These are phyloP conservation scores for Ceratina calcarata DNA, from an alignment of 1,140 invertebrate species.

Conservation along the genomic window DNA sequence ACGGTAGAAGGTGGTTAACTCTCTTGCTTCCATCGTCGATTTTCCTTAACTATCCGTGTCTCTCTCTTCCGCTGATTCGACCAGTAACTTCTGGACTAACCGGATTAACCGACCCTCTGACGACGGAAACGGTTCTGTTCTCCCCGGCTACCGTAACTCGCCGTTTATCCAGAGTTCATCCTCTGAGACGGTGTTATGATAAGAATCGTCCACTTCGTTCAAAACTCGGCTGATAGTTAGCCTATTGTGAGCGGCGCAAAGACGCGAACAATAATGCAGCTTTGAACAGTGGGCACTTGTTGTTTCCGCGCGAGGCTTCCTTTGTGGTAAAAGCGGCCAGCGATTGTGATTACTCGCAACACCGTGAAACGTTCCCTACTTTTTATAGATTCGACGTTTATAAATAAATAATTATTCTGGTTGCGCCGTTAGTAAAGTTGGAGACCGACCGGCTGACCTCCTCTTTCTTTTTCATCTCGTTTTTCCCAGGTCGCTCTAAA, in stretches of 20 bases:
- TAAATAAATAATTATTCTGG: too few relatives aligned
- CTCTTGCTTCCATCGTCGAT: constrained; percentile 45
- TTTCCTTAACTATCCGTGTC: constrained; percentile 45
- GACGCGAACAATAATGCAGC: background rate
- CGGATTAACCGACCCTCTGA: constrained; percentile 56
- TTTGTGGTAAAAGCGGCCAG: too few relatives aligned
- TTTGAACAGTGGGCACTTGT: too few relatives aligned
- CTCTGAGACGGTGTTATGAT: constrained; percentile 39
- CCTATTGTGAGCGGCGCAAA: constrained; percentile 1
- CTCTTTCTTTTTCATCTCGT: too few relatives aligned
- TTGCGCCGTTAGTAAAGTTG: too few relatives aligned
- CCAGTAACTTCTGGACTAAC: constrained; percentile 67
- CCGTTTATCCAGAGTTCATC: constrained; percentile 50
- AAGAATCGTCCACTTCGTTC: constrained; percentile 43
- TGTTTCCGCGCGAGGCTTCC: too few relatives aligned
- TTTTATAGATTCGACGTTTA: too few relatives aligned
- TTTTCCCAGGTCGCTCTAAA: too few relatives aligned
- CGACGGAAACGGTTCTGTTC: constrained; percentile 45
- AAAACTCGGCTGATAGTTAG: constrained; percentile 8
- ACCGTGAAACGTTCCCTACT: too few relatives aligned
- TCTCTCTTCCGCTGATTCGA: constrained; percentile 53
- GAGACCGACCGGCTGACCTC: too few relatives aligned
- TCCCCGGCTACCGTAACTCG: constrained; percentile 40
- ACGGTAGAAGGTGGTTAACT: background rate
- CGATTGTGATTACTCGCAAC: too few relatives aligned